Evolutionary conservation across 2,113 vertebrate genomes (phyloP).

Genomic region (Trinectes maculatus): DNA sequence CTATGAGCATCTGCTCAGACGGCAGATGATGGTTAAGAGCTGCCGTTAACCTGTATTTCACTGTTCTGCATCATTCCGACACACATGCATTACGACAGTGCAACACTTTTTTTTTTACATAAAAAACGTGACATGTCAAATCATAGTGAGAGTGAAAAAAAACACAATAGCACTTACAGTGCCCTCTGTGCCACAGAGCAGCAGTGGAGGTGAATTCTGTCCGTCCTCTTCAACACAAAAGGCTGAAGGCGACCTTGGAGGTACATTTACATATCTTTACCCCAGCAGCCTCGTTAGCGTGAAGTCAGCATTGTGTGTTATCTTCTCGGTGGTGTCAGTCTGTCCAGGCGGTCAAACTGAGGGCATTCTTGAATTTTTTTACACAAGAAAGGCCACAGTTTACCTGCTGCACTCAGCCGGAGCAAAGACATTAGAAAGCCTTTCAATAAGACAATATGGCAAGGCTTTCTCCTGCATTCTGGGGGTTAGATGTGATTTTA

Average conservation of each 20-base stretch:
- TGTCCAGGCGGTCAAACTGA: conserved; percentile 35
- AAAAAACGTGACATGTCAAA: too few relatives aligned
- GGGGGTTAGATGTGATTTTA: conserved; percentile 43
- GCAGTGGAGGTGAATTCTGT: not conserved
- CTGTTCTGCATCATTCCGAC: conserved; percentile 41
- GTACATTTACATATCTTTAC: conserved; percentile 49
- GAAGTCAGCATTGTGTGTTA: conserved; percentile 47
- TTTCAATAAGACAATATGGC: conserved; percentile 46
- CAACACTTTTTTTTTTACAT: not conserved
- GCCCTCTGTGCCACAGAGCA: too few relatives aligned
- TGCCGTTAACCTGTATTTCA: conserved; percentile 60
- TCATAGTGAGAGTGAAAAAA: too few relatives aligned
- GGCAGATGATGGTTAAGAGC: conserved; percentile 65
- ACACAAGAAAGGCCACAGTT: conserved; percentile 1
- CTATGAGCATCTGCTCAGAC: conserved; percentile 53
- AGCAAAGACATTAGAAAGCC: conserved; percentile 20
- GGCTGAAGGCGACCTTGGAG: conserved; percentile 23
- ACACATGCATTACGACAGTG: conserved; percentile 28
- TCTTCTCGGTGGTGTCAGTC: conserved; percentile 20
- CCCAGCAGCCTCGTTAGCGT: conserved; percentile 48
- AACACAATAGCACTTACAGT: too few relatives aligned
- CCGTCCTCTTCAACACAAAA: conserved; percentile 21
- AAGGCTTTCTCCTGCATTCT: conserved; percentile 44
- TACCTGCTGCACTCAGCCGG: conserved; percentile 15
- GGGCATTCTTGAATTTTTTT: conserved; percentile 26